phyloP scores from a whole-genome alignment of 2,797 vertebrate species.

The Meriones psammophilus region DNA sequence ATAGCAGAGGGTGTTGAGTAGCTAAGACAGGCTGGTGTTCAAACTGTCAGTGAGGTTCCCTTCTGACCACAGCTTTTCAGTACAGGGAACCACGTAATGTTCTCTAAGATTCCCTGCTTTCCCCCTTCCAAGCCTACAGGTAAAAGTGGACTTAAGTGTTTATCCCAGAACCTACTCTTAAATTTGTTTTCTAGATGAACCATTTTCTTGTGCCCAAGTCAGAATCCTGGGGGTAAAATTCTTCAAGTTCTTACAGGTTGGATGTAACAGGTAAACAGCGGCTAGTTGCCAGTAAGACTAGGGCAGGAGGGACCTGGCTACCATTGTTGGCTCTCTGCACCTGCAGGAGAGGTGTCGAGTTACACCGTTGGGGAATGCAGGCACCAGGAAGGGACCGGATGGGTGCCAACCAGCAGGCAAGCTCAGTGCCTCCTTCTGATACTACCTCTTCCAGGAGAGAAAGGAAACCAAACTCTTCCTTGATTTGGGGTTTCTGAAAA shows the following conservation, averaged over 20 bases:
- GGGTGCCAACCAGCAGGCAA: slow-evolving; percentile 66
- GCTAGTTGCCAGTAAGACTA: neutral
- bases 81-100: no score
- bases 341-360: slow-evolving; percentile 75
- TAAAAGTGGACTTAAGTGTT: neutral
- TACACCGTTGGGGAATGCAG: slow-evolving; percentile 55
- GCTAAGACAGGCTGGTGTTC: slow-evolving; percentile 8
- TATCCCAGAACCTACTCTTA: neutral
- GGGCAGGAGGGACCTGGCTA: neutral
- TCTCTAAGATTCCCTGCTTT: neutral
- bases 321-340: slow-evolving; percentile 67
- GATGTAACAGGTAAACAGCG: slow-evolving; percentile 51
- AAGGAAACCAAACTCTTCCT: slow-evolving; percentile 70
- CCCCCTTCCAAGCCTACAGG: neutral
- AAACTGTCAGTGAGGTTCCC: neutral
- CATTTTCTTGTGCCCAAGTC: slow-evolving; percentile 27
- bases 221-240: neutral
- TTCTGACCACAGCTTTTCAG: neutral
- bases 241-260: slow-evolving; percentile 46
- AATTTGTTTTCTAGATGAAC: slow-evolving; percentile 39
- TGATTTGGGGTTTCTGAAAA: slow-evolving; percentile 79
- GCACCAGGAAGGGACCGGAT: slow-evolving; percentile 70
- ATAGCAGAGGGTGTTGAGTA: slow-evolving; percentile 58
- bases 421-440: slow-evolving; percentile 79
- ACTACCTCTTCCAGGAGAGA: slow-evolving; percentile 73